These are phyloP conservation scores for Drosophila ogumai DNA, from an alignment of 1,140 invertebrate genomes.

Conservation along the genomic window DNA sequence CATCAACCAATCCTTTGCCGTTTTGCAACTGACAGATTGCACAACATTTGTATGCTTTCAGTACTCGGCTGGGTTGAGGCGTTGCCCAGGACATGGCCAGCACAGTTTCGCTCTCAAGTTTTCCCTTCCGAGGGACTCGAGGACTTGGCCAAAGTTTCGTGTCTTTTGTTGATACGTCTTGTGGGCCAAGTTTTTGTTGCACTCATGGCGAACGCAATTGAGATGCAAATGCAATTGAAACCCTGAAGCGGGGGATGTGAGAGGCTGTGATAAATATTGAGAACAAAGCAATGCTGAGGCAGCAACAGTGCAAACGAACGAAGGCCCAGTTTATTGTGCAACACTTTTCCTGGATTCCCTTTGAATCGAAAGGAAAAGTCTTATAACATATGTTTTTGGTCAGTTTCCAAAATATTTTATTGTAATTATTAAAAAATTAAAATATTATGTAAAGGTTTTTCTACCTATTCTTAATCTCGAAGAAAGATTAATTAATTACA, in stretches of 20 bases:
- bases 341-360: not conserved
- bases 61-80: slow-evolving; percentile 3
- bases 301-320: slow-evolving; percentile 29
- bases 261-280: slow-evolving; percentile 40
- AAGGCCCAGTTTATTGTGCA: slow-evolving; percentile 9
- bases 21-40: slow-evolving; percentile 67
- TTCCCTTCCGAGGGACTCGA: slow-evolving; percentile 39
- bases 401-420: too few relatives aligned
- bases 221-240: slow-evolving; percentile 70
- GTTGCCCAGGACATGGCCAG: slow-evolving; percentile 6
- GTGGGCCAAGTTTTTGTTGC: slow-evolving; percentile 46
- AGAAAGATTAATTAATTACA: too few relatives aligned
- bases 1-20: slow-evolving; percentile 58
- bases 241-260: not conserved
- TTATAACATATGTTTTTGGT: not conserved
- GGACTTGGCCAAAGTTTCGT: slow-evolving; percentile 50
- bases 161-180: slow-evolving; percentile 28
- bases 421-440: too few relatives aligned
- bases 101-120: slow-evolving; percentile 58
- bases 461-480: too few relatives aligned
- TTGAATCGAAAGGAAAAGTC: not conserved
- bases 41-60: slow-evolving; percentile 58
- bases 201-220: slow-evolving; percentile 56
- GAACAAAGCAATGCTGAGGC: slow-evolving; percentile 44
- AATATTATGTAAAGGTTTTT: too few relatives aligned